Conservation (phyloP, 2,888 invertebrate species). For the Leptopilina drosophilae region DNA sequence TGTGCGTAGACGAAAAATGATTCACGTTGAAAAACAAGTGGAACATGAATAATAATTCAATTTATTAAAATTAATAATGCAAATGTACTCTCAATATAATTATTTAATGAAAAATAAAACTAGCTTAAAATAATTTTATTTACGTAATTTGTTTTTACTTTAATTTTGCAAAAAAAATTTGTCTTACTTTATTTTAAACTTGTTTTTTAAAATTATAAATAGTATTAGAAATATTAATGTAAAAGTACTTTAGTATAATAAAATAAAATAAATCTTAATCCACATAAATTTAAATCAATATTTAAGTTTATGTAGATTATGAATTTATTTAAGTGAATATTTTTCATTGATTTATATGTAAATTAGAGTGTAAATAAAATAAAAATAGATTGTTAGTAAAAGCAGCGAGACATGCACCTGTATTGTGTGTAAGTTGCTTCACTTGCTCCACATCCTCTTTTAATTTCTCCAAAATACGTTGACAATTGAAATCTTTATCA, state of each 20-base stretch:
- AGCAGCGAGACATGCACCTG: slow-evolving; percentile 69
- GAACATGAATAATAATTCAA: slow-evolving; percentile 4
- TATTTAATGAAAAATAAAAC: too few species aligned
- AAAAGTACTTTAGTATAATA: too few species aligned
- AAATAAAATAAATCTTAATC: too few species aligned
- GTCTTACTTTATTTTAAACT: too few species aligned
- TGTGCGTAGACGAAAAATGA: background rate
- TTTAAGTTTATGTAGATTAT: too few species aligned
- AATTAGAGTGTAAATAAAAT: background rate
- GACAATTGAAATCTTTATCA: slow-evolving; percentile 47
- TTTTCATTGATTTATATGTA: background rate
- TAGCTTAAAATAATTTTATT: too few species aligned
- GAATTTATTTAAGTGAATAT: too few species aligned
- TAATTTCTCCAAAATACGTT: slow-evolving; percentile 46
- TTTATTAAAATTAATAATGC: background rate
- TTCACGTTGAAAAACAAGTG: slow-evolving; percentile 11
- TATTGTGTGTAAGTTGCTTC: slow-evolving; percentile 43
- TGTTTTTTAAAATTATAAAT: too few species aligned
- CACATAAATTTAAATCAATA: too few species aligned
- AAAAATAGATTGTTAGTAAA: slow-evolving; percentile 59
- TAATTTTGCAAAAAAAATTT: too few species aligned
- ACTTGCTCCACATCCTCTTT: slow-evolving; percentile 45
- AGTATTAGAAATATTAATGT: too few species aligned
- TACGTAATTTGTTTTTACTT: too few species aligned
- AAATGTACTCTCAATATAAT: background rate